Conservation (phyloP, 2,888 invertebrate genomes). For the Halocaridina rubra region DNA sequence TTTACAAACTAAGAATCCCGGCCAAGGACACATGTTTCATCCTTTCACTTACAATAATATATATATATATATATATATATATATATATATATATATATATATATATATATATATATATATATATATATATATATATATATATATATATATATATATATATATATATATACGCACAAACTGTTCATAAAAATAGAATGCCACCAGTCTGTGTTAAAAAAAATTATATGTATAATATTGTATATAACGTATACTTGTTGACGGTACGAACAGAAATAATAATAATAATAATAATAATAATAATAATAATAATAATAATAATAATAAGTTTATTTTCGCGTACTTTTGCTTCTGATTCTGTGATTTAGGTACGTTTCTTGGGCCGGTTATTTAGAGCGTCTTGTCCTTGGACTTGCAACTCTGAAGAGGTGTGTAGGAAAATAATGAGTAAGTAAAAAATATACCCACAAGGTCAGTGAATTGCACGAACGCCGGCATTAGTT, state of each 20-base stretch:
- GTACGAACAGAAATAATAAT: neutral
- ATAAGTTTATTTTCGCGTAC: conserved; percentile 67
- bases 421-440: too few species aligned
- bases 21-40: neutral
- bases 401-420: too few species aligned
- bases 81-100: conserved; percentile 19
- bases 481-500: too few species aligned
- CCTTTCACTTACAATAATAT: neutral
- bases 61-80: conserved; percentile 13
- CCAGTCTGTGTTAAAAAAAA: too few species aligned
- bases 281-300: neutral
- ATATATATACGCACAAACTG: too few species aligned
- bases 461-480: too few species aligned
- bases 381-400: too few species aligned
- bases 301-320: neutral
- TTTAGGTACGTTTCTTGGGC: too few species aligned
- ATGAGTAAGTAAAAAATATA: too few species aligned
- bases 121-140: conserved; percentile 16
- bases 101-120: conserved; percentile 16
- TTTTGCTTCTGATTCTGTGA: too few species aligned
- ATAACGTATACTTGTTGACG: neutral
- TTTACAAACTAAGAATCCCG: too few species aligned
- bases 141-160: conserved; percentile 10
- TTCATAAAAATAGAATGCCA: too few species aligned
- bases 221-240: neutral